Evolutionary conservation across 2,797 vertebrate genomes (phyloP).

Genomic region (Bradypus variegatus): DNA sequence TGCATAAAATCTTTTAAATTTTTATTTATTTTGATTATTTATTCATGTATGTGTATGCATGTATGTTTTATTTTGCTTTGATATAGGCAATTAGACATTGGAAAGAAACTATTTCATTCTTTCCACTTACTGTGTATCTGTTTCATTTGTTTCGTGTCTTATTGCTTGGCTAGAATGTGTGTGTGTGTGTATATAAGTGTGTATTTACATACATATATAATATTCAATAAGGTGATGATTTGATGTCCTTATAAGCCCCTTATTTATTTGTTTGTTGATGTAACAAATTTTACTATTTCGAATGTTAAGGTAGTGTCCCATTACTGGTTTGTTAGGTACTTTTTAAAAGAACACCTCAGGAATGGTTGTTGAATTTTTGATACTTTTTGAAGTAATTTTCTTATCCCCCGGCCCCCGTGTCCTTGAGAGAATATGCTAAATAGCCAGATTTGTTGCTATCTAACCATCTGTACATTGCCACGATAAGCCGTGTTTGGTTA

Average conservation of each 20-base stretch:
- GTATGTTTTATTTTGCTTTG: conserved; percentile 5
- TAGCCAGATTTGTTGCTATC: neutral
- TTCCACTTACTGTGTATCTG: neutral
- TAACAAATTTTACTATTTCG: neutral
- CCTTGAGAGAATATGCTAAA: neutral
- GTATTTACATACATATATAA: neutral
- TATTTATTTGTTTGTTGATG: neutral
- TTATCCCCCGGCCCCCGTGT: neutral
- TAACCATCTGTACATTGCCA: neutral
- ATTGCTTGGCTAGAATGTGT: neutral
- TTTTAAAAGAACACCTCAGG: neutral
- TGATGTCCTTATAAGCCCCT: neutral
- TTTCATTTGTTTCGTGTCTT: neutral
- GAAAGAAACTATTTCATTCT: conserved; percentile 4
- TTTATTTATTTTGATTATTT: conserved; percentile 16
- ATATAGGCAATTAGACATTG: neutral
- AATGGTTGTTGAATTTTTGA: conserved; percentile 4
- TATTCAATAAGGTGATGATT: neutral
- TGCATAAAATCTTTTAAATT: neutral
- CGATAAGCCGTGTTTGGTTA: neutral
- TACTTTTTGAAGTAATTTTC: conserved; percentile 4
- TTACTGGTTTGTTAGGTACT: neutral
- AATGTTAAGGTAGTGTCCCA: neutral
- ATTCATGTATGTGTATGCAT: neutral
- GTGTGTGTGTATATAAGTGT: neutral